Evolutionary conservation across 1,140 invertebrate genomes (phyloP).

Genomic region (Drosophila rufa): DNA sequence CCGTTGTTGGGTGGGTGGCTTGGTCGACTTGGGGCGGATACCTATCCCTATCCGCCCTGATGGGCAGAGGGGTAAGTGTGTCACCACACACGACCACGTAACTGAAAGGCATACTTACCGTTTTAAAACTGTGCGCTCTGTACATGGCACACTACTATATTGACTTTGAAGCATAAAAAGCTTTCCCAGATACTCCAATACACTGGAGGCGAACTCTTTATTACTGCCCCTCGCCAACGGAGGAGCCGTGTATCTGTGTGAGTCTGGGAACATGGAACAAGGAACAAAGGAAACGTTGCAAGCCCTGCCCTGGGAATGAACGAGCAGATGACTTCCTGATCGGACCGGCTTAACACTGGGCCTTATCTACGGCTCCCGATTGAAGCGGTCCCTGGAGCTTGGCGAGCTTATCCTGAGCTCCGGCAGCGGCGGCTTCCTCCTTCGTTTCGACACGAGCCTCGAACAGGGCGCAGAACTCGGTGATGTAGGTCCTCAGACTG

Average conservation of each 20-base stretch:
- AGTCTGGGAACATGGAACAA: not conserved
- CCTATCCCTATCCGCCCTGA: slow-evolving; percentile 6
- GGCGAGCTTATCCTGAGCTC: not conserved
- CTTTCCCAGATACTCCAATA: slow-evolving; percentile 77
- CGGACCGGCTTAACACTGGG: slow-evolving; percentile 26
- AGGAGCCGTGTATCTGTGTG: slow-evolving; percentile 27
- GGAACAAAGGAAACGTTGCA: slow-evolving; percentile 35
- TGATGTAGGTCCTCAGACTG: slow-evolving; percentile 12
- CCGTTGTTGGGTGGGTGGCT: not conserved
- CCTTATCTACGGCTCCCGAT: slow-evolving; percentile 1
- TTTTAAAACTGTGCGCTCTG: slow-evolving; percentile 75
- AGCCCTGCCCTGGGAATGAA: slow-evolving; percentile 41
- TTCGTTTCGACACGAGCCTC: slow-evolving; percentile 4
- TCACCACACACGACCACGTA: slow-evolving; percentile 71
- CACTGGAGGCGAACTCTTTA: slow-evolving; percentile 69
- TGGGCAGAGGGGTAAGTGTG: slow-evolving; percentile 21
- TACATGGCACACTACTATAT: slow-evolving; percentile 72
- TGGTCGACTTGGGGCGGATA: not conserved
- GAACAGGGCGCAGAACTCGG: slow-evolving; percentile 44
- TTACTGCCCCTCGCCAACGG: slow-evolving; percentile 45
- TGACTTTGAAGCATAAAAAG: slow-evolving; percentile 82
- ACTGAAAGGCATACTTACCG: slow-evolving; percentile 74
- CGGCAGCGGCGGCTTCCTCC: not conserved
- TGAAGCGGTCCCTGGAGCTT: not conserved
- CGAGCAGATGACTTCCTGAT: slow-evolving; percentile 51